A percentile compares a stretch with the other conserved stretches of the same genome.
phyloP scores from a whole-genome alignment of 2,888 invertebrate species.

The Tiliacea aurago region DNA sequence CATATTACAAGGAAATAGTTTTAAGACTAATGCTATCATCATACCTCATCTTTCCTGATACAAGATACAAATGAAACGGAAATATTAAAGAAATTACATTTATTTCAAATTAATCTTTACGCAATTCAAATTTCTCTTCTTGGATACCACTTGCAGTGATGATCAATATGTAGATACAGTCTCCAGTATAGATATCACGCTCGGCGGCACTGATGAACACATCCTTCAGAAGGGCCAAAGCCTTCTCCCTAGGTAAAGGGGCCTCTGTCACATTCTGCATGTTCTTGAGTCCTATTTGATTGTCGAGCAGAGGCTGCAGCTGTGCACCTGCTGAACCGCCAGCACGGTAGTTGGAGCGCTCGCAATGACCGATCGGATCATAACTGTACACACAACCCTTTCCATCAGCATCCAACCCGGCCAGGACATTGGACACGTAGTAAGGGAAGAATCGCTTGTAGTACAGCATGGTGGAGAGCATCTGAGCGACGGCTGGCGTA shows the following conservation, averaged over 20 bases:
- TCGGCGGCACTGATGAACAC: slow-evolving; percentile 99
- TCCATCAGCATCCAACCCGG: slow-evolving; percentile 97
- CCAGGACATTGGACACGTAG: slow-evolving; percentile 98
- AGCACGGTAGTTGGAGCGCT: slow-evolving; percentile 95
- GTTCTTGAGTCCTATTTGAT: slow-evolving; percentile 98
- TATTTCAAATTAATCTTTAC: slow-evolving; percentile 94
- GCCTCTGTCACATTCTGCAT: slow-evolving; percentile 92
- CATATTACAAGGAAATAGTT: background rate
- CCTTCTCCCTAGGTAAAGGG: slow-evolving; percentile 94
- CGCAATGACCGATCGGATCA: slow-evolving; percentile 99
- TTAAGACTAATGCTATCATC: background rate
- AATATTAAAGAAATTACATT: slow-evolving; percentile 63
- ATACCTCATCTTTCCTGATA: background rate
- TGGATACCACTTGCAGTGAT: slow-evolving; percentile 96
- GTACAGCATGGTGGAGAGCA: slow-evolving; percentile 98
- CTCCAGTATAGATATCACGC: slow-evolving; percentile 99
- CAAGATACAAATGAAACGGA: slow-evolving; percentile 42
- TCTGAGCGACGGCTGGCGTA: slow-evolving; percentile 97
- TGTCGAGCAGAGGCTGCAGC: slow-evolving; percentile 98
- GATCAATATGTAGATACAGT: slow-evolving; percentile 95
- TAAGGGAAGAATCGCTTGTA: slow-evolving; percentile 99
- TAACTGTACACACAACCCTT: slow-evolving; percentile 98
- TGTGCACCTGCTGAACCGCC: slow-evolving; percentile 97
- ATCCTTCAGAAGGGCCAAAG: slow-evolving; percentile 96
- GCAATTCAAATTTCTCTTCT: slow-evolving; percentile 94